These are phyloP conservation scores for Orthosia cruda DNA, from an alignment of 2,888 invertebrate species.

Conservation along the genomic window DNA sequence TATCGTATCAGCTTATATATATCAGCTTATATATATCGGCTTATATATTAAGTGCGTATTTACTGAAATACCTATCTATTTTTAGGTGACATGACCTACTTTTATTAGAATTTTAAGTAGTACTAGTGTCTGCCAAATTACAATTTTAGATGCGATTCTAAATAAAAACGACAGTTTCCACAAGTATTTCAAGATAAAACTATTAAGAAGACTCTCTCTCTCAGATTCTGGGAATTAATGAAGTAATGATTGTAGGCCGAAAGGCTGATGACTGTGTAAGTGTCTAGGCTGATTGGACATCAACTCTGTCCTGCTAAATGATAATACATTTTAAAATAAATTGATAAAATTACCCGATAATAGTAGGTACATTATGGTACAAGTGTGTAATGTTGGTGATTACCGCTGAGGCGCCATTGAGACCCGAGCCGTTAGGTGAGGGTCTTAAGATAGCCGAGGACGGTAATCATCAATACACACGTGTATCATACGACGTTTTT, in stretches of 20 bases:
- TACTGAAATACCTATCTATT: slow-evolving; percentile 5
- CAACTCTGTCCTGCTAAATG: neutral
- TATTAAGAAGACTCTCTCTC: slow-evolving; percentile 16
- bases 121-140: slow-evolving; percentile 34
- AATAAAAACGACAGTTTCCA: slow-evolving; percentile 27
- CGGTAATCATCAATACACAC: too few species aligned
- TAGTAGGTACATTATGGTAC: too few species aligned
- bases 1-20: too few species aligned
- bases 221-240: slow-evolving; percentile 18
- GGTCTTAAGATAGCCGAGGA: too few species aligned
- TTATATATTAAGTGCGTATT: too few species aligned
- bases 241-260: neutral
- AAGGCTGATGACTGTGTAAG: neutral
- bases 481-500: too few species aligned
- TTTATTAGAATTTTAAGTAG: slow-evolving; percentile 34
- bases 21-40: too few species aligned
- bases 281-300: slow-evolving; percentile 13
- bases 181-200: slow-evolving; percentile 34
- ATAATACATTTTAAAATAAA: too few species aligned
- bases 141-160: slow-evolving; percentile 31
- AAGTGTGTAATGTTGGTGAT: too few species aligned
- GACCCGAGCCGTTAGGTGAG: too few species aligned
- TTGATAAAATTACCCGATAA: too few species aligned
- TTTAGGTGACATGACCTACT: slow-evolving; percentile 41
- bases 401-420: too few species aligned